These are phyloP conservation scores for Rhabdomys dilectus DNA, from an alignment of 2,113 vertebrate species.

Conservation along the genomic window DNA sequence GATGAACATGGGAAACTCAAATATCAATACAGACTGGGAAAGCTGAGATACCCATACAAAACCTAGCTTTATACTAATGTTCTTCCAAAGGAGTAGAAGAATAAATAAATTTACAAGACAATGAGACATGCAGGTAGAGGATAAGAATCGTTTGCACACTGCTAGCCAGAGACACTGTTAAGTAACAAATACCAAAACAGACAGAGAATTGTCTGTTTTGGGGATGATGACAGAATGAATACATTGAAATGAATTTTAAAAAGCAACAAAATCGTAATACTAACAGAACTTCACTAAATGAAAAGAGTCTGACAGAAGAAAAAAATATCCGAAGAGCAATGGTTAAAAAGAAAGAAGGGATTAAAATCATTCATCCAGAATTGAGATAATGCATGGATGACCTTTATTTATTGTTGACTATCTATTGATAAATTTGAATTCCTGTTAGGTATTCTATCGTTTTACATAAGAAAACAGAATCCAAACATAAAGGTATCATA, in stretches of 20 bases:
- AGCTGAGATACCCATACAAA: not conserved
- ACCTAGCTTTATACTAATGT: not conserved
- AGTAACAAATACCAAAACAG: conserved; percentile 27
- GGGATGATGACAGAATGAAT: conserved; percentile 9
- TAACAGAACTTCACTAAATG: not conserved
- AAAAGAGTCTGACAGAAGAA: conserved; percentile 37
- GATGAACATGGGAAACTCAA: not conserved
- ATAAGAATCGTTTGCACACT: not conserved
- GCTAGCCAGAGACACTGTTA: not conserved
- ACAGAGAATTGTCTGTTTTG: not conserved
- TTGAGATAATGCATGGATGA: not conserved
- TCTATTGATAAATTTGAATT: not conserved
- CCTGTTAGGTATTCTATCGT: not conserved
- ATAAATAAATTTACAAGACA: not conserved
- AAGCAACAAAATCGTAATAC: not conserved
- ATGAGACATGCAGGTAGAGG: not conserved
- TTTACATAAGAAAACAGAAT: conserved; percentile 16
- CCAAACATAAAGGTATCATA: not conserved
- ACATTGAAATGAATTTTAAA: conserved; percentile 9
- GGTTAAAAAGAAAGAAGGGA: not conserved
- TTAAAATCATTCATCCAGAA: not conserved
- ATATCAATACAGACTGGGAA: not conserved
- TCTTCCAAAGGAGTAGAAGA: not conserved
- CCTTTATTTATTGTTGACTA: not conserved
- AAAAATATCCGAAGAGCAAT: not conserved